These are phyloP conservation scores for Habropoda laboriosa DNA, from an alignment of 1,140 invertebrate genomes.

Conservation along the genomic window DNA sequence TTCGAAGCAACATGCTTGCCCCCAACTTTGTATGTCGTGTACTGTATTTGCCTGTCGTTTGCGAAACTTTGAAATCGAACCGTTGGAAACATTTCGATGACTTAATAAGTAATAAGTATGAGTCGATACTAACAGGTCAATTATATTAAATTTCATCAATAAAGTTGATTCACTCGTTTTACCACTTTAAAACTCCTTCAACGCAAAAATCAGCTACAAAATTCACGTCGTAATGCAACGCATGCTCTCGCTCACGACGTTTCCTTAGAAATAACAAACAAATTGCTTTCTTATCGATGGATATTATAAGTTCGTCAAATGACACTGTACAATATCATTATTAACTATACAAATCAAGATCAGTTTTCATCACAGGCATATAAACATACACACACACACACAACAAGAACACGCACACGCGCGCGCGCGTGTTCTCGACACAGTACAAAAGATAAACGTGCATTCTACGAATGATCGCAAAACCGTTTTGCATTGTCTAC, in stretches of 20 bases:
- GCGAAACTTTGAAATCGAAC: not conserved
- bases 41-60: not conserved
- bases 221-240: too few species aligned
- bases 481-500: not conserved
- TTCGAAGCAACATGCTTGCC: not conserved
- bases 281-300: too few species aligned
- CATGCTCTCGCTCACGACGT: not conserved
- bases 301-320: too few species aligned
- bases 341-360: not conserved
- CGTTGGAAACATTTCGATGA: slow-evolving; percentile 2
- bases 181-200: slow-evolving; percentile 7
- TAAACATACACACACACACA: too few species aligned
- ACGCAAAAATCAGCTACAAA: not conserved
- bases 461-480: not conserved
- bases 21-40: not conserved
- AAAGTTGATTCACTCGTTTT: slow-evolving; percentile 42
- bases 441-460: not conserved
- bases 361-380: not conserved
- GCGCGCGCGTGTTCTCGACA: not conserved
- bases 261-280: not conserved
- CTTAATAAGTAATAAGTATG: slow-evolving; percentile 9
- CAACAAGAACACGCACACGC: too few species aligned
- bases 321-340: too few species aligned
- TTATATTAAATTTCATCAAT: slow-evolving; percentile 43
- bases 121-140: slow-evolving; percentile 26